These are phyloP conservation scores for Parazoanthus swiftii DNA, from an alignment of 92 coral and sea anemone species.

Conservation along the genomic window DNA sequence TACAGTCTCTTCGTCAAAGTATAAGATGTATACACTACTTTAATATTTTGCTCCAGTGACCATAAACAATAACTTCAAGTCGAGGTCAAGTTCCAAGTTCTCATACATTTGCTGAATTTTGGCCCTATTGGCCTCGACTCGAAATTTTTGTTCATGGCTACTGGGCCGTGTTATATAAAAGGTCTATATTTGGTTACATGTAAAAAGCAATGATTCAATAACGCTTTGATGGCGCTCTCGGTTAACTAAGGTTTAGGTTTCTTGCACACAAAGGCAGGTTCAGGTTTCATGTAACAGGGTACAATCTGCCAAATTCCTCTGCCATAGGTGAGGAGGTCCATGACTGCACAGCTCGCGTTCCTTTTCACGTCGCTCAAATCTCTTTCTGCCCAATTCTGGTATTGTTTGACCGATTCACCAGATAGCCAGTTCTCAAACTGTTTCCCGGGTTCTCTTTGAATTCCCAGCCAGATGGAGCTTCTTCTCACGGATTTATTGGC, in stretches of 20 bases:
- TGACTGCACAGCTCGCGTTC: neutral
- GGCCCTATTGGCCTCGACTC: too few species aligned
- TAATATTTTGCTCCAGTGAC: too few species aligned
- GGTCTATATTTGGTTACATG: too few species aligned
- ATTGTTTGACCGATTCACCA: neutral
- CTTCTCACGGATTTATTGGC: neutral
- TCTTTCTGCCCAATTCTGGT: neutral
- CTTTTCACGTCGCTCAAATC: neutral
- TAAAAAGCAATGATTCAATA: too few species aligned
- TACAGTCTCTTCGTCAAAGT: too few species aligned
- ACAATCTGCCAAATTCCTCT: neutral
- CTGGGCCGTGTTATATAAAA: too few species aligned
- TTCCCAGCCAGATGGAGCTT: neutral
- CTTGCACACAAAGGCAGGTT: conserved; percentile 12
- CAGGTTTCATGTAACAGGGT: neutral
- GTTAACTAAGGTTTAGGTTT: neutral
- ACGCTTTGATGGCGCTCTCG: too few species aligned
- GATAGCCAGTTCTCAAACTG: neutral
- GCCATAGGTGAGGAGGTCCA: neutral
- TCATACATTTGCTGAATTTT: too few species aligned
- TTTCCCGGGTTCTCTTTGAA: conserved; percentile 1
- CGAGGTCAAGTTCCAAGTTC: too few species aligned
- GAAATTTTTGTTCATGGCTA: too few species aligned
- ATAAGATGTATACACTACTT: too few species aligned
- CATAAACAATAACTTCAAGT: too few species aligned